phyloP scores from a whole-genome alignment of 2,888 invertebrate species.

The Crossocerus cetratus region DNA sequence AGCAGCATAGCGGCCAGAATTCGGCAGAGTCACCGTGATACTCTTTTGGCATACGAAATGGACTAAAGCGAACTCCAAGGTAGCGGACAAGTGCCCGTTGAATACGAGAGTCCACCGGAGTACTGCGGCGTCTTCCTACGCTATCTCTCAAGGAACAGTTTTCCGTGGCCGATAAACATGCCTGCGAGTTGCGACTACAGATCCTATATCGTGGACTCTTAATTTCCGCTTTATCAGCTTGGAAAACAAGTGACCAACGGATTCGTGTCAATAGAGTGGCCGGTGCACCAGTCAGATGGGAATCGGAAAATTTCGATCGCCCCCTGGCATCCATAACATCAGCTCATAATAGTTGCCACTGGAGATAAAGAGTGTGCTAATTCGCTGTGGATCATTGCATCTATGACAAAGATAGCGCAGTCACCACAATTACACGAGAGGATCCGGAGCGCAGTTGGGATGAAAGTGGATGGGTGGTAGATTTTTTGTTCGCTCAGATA shows the following conservation, averaged over 20 bases:
- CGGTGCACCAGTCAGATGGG: neutral
- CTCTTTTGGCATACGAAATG: neutral
- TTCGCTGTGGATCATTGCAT: neutral
- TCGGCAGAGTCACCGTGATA: neutral
- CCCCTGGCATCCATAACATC: neutral
- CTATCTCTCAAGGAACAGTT: no score
- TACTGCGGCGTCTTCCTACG: constrained; percentile 12
- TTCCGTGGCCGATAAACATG: no score
- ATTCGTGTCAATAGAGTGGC: constrained; percentile 7
- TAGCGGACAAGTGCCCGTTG: neutral
- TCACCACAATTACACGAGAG: neutral
- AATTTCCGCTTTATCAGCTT: neutral
- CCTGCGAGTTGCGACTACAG: no score
- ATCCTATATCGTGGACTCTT: constrained; percentile 5
- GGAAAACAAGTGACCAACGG: constrained; percentile 33
- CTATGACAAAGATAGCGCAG: neutral
- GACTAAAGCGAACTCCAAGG: neutral
- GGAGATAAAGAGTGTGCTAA: constrained; percentile 10
- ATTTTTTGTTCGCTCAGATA: constrained; percentile 7
- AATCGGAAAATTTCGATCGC: constrained; percentile 25
- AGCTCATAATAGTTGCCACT: no score
- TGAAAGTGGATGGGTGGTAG: constrained; percentile 24
- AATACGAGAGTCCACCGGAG: neutral
- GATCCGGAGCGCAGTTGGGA: neutral
- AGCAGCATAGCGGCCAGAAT: neutral